Base-by-base conservation (phyloP, 2,888 invertebrate species). In the Seira musarum region DNA sequence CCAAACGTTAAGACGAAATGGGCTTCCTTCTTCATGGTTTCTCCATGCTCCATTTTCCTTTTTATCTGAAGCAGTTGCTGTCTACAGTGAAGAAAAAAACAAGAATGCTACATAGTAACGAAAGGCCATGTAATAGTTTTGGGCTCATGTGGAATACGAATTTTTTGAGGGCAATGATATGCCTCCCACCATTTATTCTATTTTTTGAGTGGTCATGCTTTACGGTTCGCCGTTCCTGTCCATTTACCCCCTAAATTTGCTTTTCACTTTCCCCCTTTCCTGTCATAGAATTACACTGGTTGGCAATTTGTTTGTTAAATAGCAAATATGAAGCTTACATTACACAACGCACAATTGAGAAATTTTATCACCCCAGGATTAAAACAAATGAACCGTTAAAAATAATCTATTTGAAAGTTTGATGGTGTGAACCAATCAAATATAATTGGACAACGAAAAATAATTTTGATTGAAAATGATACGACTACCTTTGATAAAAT, bases 201-300 rank as follows among this genome's bases (percentile, higher is more conserved):
- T 13, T 49, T 49, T 69, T 69, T 65, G 67, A 72, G 63, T 72
- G 78, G 78, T 78, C 78, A 78, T 72, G 78, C 72, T 72, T 72
- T 72, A 78, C 49, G 72, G 71, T 72, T 78, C 72, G 67, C 67
- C 72, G 78, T 78, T 72, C 72, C 78, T 68, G 72, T 67, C 78
- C 78, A 78, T 78, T 78, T 78, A 66, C 72, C 67, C n/a, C 72
- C 67, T 67, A 78, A 78, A 78, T 78, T 71, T 72, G 71, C 71
- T 67, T 78, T 72, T 78, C 72, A 53, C 71, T 78, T 78, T 78
- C 53, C 71, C 63, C 15, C 66, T 49, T 77, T 40, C 49, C 17
- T 66, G 35, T 15, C 2, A 49, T 49, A 49, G 49, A 49, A 49
- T 49, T 49, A 49, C 2, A 71, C 46, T 49, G 30, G 30, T 35